Percentiles rank a stretch among this genome's conserved stretches.
Conservation (phyloP, 1,140 invertebrate genomes). For the Lasioglossum baleicum region DNA sequence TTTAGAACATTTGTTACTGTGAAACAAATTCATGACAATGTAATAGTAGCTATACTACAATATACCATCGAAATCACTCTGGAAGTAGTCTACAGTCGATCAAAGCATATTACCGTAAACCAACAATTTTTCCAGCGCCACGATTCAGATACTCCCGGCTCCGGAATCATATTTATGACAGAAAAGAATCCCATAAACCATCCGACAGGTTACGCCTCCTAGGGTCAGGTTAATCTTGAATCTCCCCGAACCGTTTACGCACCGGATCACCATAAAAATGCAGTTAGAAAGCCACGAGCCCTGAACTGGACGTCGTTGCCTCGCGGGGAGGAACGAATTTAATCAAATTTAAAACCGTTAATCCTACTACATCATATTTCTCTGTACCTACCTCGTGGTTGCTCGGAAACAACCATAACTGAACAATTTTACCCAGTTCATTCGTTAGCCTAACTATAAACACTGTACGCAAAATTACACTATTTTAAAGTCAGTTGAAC, state of each 20-base stretch:
- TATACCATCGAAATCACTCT: no score
- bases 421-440: no score
- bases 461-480: no score
- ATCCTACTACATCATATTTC: background rate
- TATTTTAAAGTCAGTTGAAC: no score
- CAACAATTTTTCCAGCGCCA: background rate
- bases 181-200: conserved; percentile 20
- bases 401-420: no score
- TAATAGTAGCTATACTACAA: no score
- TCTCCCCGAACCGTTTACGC: conserved; percentile 20
- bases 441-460: no score
- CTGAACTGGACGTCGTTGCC: background rate
- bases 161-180: conserved; percentile 6
- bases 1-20: no score
- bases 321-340: conserved; percentile 3
- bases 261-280: conserved; percentile 29
- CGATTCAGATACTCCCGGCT: background rate
- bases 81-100: no score
- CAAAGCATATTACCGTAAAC: background rate
- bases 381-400: background rate
- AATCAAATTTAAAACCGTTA: conserved; percentile 7
- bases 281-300: background rate
- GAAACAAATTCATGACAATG: no score
- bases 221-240: conserved; percentile 7
- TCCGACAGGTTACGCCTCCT: background rate